Evolutionary conservation across 2,888 invertebrate genomes (phyloP).

Genomic region (Hirtodrosophila alboralis): DNA sequence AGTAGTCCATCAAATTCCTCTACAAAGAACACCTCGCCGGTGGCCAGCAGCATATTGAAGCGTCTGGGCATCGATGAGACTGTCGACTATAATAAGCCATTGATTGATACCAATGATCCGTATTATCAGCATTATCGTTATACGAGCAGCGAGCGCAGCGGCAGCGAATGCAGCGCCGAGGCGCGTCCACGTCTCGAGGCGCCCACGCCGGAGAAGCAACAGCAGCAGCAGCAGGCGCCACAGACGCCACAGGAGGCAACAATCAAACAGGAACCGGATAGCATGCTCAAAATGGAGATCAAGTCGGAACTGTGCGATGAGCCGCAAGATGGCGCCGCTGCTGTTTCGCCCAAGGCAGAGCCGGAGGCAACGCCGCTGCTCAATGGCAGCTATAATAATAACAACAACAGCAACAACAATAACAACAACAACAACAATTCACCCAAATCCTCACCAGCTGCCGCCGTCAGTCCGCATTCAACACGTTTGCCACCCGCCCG

Average conservation of each 20-base stretch:
- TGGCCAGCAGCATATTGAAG: constrained; percentile 95
- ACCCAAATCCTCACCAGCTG: constrained; percentile 69
- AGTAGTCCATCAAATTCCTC: constrained; percentile 84
- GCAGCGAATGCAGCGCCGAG: constrained; percentile 94
- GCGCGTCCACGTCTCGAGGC: constrained; percentile 89
- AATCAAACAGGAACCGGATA: constrained; percentile 63
- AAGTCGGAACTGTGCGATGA: constrained; percentile 76
- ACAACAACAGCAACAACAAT: constrained; percentile 52
- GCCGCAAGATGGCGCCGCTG: constrained; percentile 25
- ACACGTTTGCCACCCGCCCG: constrained; percentile 81
- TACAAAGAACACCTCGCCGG: constrained; percentile 88
- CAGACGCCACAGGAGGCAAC: constrained; percentile 5
- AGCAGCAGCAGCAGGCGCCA: constrained; percentile 21
- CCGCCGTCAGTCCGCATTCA: constrained; percentile 79
- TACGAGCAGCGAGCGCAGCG: constrained; percentile 91
- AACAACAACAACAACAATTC: constrained; percentile 69
- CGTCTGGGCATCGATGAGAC: constrained; percentile 96
- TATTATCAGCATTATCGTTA: constrained; percentile 88
- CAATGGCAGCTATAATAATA: constrained; percentile 82
- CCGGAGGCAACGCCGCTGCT: constrained; percentile 48
- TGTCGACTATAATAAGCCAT: constrained; percentile 95
- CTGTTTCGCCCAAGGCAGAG: constrained; percentile 60
- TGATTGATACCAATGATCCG: constrained; percentile 95
- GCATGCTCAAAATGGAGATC: constrained; percentile 77
- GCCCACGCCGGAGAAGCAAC: constrained; percentile 89